Evolutionary conservation across 1,140 invertebrate species (phyloP).

Genomic region (Macrocentrus cingulum): DNA sequence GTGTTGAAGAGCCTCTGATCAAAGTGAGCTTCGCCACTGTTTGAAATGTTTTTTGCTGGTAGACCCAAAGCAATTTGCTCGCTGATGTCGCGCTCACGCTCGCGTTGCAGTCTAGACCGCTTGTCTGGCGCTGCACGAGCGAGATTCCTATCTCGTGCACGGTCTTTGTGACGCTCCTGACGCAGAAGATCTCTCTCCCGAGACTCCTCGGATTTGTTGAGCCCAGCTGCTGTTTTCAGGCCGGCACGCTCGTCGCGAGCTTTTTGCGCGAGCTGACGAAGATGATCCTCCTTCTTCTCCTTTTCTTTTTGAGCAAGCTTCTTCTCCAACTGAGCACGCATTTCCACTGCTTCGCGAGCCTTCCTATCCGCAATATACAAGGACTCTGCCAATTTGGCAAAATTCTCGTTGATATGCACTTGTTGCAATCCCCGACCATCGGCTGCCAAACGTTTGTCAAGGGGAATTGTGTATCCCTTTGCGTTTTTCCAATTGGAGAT

Average conservation of each 20-base stretch:
- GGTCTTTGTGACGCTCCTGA: conserved; percentile 86
- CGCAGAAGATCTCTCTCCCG: conserved; percentile 88
- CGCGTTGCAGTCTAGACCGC: conserved; percentile 82
- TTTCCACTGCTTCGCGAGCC: conserved; percentile 94
- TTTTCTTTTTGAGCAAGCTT: conserved; percentile 98
- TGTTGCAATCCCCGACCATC: conserved; percentile 97
- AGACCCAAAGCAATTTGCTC: conserved; percentile 97
- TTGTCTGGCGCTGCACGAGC: conserved; percentile 93
- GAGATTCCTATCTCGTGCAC: conserved; percentile 90
- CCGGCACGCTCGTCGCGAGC: conserved; percentile 94
- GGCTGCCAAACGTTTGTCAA: conserved; percentile 97
- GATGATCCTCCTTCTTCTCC: conserved; percentile 95
- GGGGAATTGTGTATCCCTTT: conserved; percentile 97
- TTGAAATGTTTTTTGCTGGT: conserved; percentile 77
- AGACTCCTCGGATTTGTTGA: conserved; percentile 71
- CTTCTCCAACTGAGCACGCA: conserved; percentile 92
- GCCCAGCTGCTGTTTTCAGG: conserved; percentile 59
- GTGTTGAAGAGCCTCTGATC: conserved; percentile 97
- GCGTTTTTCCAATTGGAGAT: conserved; percentile 99
- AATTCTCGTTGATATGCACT: conserved; percentile 98
- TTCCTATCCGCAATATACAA: conserved; percentile 98
- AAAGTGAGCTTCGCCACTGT: conserved; percentile 83
- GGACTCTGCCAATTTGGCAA: conserved; percentile 96
- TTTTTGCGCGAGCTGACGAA: conserved; percentile 90
- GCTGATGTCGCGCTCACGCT: conserved; percentile 95